Percentiles rank a stretch among this genome's conserved stretches.
Conservation (phyloP, 2,888 invertebrate genomes). For the Diadegma fenestrale region DNA sequence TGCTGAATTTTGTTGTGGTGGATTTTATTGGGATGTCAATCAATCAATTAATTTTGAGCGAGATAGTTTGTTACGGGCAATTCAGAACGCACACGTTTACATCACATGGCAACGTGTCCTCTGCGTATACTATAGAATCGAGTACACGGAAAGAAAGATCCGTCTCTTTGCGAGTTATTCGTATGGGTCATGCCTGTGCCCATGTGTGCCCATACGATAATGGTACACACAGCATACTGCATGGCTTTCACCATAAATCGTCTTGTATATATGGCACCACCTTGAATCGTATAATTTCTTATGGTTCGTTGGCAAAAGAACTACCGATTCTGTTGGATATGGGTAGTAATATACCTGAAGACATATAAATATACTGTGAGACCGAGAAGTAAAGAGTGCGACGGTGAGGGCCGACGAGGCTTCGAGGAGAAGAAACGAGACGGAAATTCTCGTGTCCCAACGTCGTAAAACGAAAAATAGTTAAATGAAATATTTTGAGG, state of each 20-base stretch:
- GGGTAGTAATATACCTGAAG: slow-evolving; percentile 61
- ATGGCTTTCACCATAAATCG: slow-evolving; percentile 64
- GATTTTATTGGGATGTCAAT: not conserved
- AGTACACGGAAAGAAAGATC: slow-evolving; percentile 8
- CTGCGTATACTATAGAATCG: not conserved
- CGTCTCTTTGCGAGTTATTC: not conserved
- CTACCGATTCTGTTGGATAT: slow-evolving; percentile 64
- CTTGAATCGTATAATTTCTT: slow-evolving; percentile 65
- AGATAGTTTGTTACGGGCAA: slow-evolving; percentile 31
- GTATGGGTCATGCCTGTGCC: not conserved
- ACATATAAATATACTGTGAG: slow-evolving; percentile 24
- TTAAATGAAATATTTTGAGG: not conserved
- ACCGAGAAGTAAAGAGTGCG: slow-evolving; percentile 11
- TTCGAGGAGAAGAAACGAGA: not conserved
- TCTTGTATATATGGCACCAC: slow-evolving; percentile 41
- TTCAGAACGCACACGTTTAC: slow-evolving; percentile 21
- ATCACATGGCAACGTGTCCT: not conserved
- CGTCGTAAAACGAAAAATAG: slow-evolving; percentile 56
- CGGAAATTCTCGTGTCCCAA: slow-evolving; percentile 15
- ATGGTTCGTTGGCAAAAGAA: slow-evolving; percentile 57
- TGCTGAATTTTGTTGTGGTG: not conserved
- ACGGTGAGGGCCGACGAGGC: not conserved
- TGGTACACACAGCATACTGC: slow-evolving; percentile 3
- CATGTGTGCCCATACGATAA: slow-evolving; percentile 16
- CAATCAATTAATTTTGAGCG: not conserved